Evolutionary conservation across 2,797 vertebrate genomes (phyloP).

Genomic region (Scolopax rusticola): DNA sequence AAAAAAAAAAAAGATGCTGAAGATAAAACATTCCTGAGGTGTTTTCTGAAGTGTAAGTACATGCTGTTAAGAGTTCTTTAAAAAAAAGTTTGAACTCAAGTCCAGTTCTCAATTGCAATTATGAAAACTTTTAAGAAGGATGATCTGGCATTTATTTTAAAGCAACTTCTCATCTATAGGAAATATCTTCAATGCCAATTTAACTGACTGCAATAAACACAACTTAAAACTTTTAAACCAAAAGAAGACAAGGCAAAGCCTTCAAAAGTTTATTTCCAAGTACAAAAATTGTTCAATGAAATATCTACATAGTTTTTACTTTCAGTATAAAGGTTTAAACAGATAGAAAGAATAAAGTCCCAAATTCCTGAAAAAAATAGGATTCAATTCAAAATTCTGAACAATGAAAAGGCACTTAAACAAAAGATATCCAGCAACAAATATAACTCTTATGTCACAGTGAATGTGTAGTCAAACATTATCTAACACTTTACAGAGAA

Average conservation of each 20-base stretch:
- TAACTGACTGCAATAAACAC: background rate
- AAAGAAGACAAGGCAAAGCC: background rate
- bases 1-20: background rate
- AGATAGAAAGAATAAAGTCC: conserved; percentile 63
- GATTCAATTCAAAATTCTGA: conserved; percentile 39
- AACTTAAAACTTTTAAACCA: background rate
- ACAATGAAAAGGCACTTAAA: conserved; percentile 63
- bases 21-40: background rate
- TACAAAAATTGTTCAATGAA: conserved; percentile 62
- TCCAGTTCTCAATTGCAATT: background rate
- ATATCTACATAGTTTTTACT: conserved; percentile 48
- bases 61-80: background rate
- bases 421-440: conserved; percentile 55
- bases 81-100: background rate
- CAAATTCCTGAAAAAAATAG: conserved; percentile 47
- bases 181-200: background rate
- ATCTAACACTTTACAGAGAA: conserved; percentile 61
- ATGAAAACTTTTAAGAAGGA: background rate
- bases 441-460: conserved; percentile 66
- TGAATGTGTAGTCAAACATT: conserved; percentile 24
- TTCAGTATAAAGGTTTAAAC: conserved; percentile 50
- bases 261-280: conserved; percentile 77
- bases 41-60: background rate
- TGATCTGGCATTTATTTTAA: background rate
- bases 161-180: background rate